These are phyloP conservation scores for Phenganax marumi DNA, from an alignment of 92 coral and sea anemone species.

Conservation along the genomic window DNA sequence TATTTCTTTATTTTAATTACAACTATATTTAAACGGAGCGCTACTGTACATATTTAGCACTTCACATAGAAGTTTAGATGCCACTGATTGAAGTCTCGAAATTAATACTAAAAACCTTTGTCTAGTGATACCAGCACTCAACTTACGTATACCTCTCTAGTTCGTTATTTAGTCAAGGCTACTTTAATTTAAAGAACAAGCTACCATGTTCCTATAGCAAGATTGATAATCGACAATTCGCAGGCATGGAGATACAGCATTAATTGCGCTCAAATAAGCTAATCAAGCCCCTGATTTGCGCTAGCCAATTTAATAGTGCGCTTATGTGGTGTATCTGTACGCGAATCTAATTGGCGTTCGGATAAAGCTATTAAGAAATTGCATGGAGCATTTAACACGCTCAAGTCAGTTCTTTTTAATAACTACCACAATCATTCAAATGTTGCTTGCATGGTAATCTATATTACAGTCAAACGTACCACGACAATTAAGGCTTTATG, in stretches of 20 bases:
- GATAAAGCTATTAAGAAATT: slow-evolving; percentile 28
- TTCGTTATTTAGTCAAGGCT: background rate
- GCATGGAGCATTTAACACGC: slow-evolving; percentile 19
- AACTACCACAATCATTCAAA: slow-evolving; percentile 4
- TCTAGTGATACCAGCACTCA: background rate
- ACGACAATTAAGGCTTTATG: background rate
- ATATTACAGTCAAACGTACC: background rate
- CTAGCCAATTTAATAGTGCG: background rate
- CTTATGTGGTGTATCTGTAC: background rate
- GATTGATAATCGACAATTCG: background rate
- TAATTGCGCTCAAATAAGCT: background rate
- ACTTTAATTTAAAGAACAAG: background rate
- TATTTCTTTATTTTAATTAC: background rate
- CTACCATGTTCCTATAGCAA: background rate
- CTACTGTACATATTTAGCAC: slow-evolving; percentile 10
- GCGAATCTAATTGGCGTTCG: slow-evolving; percentile 16
- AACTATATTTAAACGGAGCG: background rate
- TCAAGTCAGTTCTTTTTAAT: no score
- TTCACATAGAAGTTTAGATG: background rate
- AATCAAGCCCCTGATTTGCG: background rate
- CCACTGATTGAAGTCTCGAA: background rate
- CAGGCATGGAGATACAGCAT: background rate
- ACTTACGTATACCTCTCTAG: background rate
- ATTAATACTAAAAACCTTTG: slow-evolving; percentile 20
- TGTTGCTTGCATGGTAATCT: background rate